Conservation (phyloP, 2,113 vertebrate species). For the Salvelinus sp. region DNA sequence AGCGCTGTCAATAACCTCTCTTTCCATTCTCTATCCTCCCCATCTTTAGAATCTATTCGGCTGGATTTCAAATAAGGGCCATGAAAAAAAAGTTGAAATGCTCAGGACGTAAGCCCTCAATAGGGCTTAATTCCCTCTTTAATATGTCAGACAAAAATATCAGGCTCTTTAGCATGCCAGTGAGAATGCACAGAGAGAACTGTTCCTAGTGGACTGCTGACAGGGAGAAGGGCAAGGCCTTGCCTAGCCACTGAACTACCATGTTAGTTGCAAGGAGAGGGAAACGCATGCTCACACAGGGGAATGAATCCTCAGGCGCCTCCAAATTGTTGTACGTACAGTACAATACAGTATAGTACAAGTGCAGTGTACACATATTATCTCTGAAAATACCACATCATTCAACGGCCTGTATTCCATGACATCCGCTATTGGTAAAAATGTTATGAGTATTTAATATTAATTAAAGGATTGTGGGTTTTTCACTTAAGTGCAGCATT, state of each 20-base stretch:
- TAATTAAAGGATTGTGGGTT: slow-evolving; percentile 87
- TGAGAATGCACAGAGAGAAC: slow-evolving; percentile 56
- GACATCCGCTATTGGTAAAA: slow-evolving; percentile 53
- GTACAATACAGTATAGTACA: too few species aligned
- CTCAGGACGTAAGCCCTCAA: slow-evolving; percentile 71
- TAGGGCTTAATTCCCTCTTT: slow-evolving; percentile 71
- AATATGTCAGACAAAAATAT: slow-evolving; percentile 74
- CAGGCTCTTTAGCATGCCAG: slow-evolving; percentile 73
- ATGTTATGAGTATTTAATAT: slow-evolving; percentile 89
- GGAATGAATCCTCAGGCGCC: too few species aligned
- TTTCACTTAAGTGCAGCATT: slow-evolving; percentile 86
- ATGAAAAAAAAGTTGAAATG: slow-evolving; percentile 61
- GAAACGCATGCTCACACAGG: background rate
- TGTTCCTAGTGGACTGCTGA: slow-evolving; percentile 41
- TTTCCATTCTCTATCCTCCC: slow-evolving; percentile 64
- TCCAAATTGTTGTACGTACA: too few species aligned
- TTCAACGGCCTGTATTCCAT: slow-evolving; percentile 54
- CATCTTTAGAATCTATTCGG: slow-evolving; percentile 71
- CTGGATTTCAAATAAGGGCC: slow-evolving; percentile 64
- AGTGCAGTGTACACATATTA: background rate
- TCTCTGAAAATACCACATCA: slow-evolving; percentile 46
- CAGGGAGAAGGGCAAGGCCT: slow-evolving; percentile 53
- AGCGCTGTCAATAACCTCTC: slow-evolving; percentile 72
- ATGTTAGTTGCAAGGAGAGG: slow-evolving; percentile 17
- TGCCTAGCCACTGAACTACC: slow-evolving; percentile 36